A percentile compares a stretch with the other conserved stretches of the same genome.
Conservation (phyloP, 2,113 vertebrate species). For the Ia io region DNA sequence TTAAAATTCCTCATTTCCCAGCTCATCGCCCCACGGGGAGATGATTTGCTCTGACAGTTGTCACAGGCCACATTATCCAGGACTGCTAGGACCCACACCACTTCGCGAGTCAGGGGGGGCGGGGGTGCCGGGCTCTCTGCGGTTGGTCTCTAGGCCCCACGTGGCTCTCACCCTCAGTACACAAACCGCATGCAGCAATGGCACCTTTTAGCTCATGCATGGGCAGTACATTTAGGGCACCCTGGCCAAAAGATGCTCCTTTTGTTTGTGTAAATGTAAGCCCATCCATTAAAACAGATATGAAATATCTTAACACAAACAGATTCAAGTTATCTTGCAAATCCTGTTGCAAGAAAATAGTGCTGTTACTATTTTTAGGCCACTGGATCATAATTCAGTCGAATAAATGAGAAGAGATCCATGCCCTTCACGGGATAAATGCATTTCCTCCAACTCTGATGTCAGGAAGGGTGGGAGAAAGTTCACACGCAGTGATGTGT, state of each 20-base stretch:
- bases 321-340: constrained; percentile 81
- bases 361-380: constrained; percentile 79
- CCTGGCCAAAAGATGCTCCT: constrained; percentile 72
- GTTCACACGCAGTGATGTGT: constrained; percentile 74
- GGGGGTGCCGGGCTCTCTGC: background rate
- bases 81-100: fast-evolving
- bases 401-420: constrained; percentile 75
- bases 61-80: background rate
- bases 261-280: constrained; percentile 79
- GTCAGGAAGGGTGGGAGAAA: constrained; percentile 76
- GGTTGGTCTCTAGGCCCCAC: background rate
- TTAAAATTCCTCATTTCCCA: constrained; percentile 69
- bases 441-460: constrained; percentile 65
- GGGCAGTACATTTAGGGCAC: constrained; percentile 81
- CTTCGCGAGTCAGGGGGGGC: background rate
- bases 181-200: constrained; percentile 76
- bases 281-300: constrained; percentile 78
- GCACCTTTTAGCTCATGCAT: constrained; percentile 76
- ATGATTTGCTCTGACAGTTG: background rate
- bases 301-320: constrained; percentile 72
- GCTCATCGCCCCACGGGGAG: constrained; percentile 66
- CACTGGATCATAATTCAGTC: constrained; percentile 44
- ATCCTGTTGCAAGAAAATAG: constrained; percentile 84
- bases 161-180: constrained; percentile 61
- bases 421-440: constrained; percentile 60